Percentiles rank a stretch among this genome's conserved stretches.
phyloP scores from a whole-genome alignment of 2,113 vertebrate genomes.

The Prionailurus viverrinus region DNA sequence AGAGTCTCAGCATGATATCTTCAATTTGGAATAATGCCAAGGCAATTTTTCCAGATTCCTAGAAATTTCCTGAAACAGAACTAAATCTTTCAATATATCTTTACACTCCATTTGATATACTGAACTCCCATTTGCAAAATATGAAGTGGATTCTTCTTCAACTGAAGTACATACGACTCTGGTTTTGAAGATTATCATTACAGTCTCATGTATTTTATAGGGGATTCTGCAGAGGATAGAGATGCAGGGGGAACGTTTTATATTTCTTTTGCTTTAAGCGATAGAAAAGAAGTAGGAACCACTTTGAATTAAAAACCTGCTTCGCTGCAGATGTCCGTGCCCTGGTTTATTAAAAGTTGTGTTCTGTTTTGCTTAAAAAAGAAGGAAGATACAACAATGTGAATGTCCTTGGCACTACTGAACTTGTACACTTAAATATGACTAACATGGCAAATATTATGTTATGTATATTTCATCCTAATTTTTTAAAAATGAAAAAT shows the following conservation, averaged over 20 bases:
- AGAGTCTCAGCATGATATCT: background rate
- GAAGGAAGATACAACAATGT: background rate
- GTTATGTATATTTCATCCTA: background rate
- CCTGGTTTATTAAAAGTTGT: background rate
- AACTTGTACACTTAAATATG: background rate
- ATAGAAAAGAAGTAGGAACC: background rate
- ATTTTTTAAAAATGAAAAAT: background rate
- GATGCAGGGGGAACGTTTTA: background rate
- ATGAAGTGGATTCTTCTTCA: background rate
- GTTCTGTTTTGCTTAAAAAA: conserved; percentile 16
- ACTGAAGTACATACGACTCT: background rate
- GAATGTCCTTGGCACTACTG: background rate
- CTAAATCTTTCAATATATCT: conserved; percentile 28
- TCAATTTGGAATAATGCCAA: background rate
- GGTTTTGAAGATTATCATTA: conserved; percentile 21
- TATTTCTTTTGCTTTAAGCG: conserved; percentile 21
- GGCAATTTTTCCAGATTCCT: background rate
- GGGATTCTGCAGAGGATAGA: background rate
- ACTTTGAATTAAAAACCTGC: background rate
- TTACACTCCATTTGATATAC: background rate
- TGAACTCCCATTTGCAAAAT: background rate
- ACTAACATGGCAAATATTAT: background rate
- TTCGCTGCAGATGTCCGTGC: background rate
- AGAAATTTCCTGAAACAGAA: conserved; percentile 29
- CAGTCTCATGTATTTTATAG: background rate